Base-by-base conservation (phyloP, 2,797 vertebrate species). In the Rhadinocentrus ornatus region DNA sequence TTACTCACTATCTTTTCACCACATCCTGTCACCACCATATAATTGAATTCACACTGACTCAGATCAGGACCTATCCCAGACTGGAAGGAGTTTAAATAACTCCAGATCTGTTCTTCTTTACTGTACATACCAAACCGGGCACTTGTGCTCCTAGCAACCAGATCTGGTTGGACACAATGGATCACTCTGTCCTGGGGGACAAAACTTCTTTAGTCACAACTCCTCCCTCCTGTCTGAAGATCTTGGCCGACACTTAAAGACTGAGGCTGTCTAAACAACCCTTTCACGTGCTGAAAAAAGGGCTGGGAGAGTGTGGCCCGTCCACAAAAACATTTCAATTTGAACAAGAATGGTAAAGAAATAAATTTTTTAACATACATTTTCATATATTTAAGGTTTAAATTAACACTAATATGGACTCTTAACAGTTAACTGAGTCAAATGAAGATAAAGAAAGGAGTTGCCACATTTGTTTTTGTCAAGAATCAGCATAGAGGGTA, bases 81-180 rank as follows among this genome's bases (percentile, higher is more conserved):
- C 32, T 39, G 41, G 54, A 62, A 9, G 20, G 29, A 26, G 34
- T 53, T 62, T 48, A 27, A 34, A 10, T 24, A 62, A 61, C 62
- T 62, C 32, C 22, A 29, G 35, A 32, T 69, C 46, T 41, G 58
- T 80, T 75, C 22, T 66, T 62, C 41, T 50, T 27, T 44, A 31
- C 39, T 73, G 78, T 56, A 73, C 73, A 73, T 69, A 69, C 67
- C 54, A 32, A 60, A 27, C n/a, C 12, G 44, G 27, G 57, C 66
- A 71, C 60, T 27, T 39, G 13, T 0, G 52, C 71, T 80, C 82
- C 74, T 62, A 81, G 82, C 76, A 89, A 89, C 84, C 68, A 56
- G 59, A 83, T 69, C 75, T 71, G 77, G 22, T 62, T 66, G 31
- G 20, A 83, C 59, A 85, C 85, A 88, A 87, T 72, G 77, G 62